Base-by-base conservation (phyloP, 2,888 invertebrate genomes). In the Torymus texanus region DNA sequence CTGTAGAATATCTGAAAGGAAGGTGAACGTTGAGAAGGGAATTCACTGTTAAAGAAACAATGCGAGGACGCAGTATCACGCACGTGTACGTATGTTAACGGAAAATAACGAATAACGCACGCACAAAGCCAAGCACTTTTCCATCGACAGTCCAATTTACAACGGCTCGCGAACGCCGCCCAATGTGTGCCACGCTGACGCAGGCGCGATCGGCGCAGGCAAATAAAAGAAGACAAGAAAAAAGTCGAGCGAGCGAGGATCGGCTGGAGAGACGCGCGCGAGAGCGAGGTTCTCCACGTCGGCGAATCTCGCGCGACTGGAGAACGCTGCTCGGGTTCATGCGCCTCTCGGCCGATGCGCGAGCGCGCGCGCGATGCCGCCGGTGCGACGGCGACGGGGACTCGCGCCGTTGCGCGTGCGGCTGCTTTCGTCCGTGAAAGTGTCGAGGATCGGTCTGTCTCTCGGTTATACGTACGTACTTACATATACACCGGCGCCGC, bases 231-330 rank as follows among this genome's bases (percentile, higher is more conserved):
- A 61, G 18, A 68, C 41, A 16, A 62, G 59, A 24, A 66, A 18
- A 21, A 67, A n/a, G 50, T 4, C 12, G n/a, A 59, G 21, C 13
- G 61, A 75, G 11, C 4, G 16, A 8, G 5, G 59, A 59, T 3
- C 12, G 11, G 67, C 1, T 8, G 11, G 67, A 62, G n/a, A n/a
- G 24, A 51, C 29, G 58, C 53, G 66, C 41, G 56, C 10, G 59
- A 55, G 55, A 67, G 76, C 63, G 58, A 68, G 62, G 68, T 77
- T 71, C 77, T 71, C 65, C 77, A 65, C 77, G 76, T 78, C 65
- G 72, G 74, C 72, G 82, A 74, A 82, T 81, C 82, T 75, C 78
- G 77, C 71, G 77, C 71, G 76, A 82, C 81, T 79, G 79, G 81
- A 79, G 82, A 80, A 78, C 74, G 68, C 61, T 59, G 72, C 67